Evolutionary conservation across 2,888 invertebrate genomes (phyloP).

Genomic region (Mythimna albipuncta): DNA sequence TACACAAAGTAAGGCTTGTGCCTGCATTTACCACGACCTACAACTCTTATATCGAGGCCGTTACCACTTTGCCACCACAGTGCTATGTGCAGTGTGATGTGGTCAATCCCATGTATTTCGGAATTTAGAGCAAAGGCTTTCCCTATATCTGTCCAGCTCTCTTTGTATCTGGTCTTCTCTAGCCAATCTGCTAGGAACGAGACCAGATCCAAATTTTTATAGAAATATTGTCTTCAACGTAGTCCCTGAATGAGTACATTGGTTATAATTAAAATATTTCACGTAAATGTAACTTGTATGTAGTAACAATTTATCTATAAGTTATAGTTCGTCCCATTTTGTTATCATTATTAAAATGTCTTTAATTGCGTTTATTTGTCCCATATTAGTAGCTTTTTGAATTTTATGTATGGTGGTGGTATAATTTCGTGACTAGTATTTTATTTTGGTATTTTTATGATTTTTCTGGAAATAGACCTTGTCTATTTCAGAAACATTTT

Average conservation of each 20-base stretch:
- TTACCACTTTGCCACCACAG: too few relatives aligned
- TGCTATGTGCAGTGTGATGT: too few relatives aligned
- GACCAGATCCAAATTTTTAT: too few relatives aligned
- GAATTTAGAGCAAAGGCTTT: too few relatives aligned
- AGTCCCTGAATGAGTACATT: constrained; percentile 53
- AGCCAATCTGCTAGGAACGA: too few relatives aligned
- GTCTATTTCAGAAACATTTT: not conserved
- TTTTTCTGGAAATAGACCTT: not conserved
- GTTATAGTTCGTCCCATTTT: constrained; percentile 55
- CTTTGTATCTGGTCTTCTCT: too few relatives aligned
- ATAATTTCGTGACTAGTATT: constrained; percentile 41
- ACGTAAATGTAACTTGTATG: constrained; percentile 69
- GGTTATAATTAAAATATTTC: constrained; percentile 15
- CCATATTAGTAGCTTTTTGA: constrained; percentile 53
- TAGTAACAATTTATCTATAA: constrained; percentile 62
- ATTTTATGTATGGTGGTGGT: constrained; percentile 58
- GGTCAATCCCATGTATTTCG: too few relatives aligned
- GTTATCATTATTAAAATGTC: constrained; percentile 44
- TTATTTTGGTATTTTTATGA: not conserved
- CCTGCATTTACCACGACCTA: too few relatives aligned
- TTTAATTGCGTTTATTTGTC: constrained; percentile 44
- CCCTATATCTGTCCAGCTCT: too few relatives aligned
- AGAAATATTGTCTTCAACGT: not conserved
- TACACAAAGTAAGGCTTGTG: too few relatives aligned
- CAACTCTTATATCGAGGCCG: too few relatives aligned